phyloP scores from a whole-genome alignment of 1,140 invertebrate genomes.

The Glomeris maerens region DNA sequence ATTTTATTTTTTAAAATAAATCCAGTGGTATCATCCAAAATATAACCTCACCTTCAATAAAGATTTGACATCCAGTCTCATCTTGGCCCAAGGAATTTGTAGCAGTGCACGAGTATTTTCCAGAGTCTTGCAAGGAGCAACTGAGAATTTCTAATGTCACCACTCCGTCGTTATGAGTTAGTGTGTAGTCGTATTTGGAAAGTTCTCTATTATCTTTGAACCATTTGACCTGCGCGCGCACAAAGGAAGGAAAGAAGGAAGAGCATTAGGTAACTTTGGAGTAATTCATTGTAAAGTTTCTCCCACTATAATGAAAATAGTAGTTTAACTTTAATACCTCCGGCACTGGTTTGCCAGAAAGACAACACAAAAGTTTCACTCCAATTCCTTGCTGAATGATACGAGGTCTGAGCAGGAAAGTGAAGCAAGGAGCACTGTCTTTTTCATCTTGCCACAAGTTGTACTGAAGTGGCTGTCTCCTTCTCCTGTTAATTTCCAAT shows the following conservation, averaged over 20 bases:
- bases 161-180: conserved; percentile 80
- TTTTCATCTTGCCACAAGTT: conserved; percentile 77
- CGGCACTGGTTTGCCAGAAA: conserved; percentile 84
- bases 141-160: conserved; percentile 92
- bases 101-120: conserved; percentile 86
- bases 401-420: conserved; percentile 90
- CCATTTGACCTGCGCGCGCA: conserved; percentile 49
- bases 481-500: conserved; percentile 8
- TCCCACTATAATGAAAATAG: no score
- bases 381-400: conserved; percentile 67
- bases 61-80: conserved; percentile 88
- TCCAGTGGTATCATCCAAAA: no score
- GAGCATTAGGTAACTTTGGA: no score
- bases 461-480: conserved; percentile 60
- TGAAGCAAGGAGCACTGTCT: conserved; percentile 83
- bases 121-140: conserved; percentile 84
- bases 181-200: conserved; percentile 74
- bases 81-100: conserved; percentile 81
- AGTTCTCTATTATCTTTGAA: conserved; percentile 85
- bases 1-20: no score
- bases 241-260: no score
- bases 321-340: conserved; percentile 54
- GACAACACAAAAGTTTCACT: conserved; percentile 91
- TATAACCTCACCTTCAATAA: conserved; percentile 91
- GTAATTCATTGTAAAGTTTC: no score